Conservation (phyloP, 2,888 invertebrate genomes). For the Andrena camellia region DNA sequence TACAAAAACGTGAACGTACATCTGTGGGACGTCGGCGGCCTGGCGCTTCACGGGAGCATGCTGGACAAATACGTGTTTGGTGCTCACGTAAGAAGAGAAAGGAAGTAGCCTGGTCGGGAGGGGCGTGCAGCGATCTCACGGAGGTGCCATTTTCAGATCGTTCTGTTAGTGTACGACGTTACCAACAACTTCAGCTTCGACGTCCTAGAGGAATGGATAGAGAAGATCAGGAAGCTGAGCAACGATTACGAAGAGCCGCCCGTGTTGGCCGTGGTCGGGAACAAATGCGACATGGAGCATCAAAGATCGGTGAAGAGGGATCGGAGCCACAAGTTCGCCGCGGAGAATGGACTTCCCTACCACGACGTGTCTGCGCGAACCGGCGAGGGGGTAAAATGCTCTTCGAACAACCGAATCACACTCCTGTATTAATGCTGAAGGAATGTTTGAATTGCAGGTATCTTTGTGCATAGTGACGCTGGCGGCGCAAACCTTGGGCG, state of each 20-base stretch:
- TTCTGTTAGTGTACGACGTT: slow-evolving; percentile 93
- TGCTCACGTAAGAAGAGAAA: slow-evolving; percentile 88
- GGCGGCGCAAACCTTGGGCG: slow-evolving; percentile 89
- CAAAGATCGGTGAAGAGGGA: slow-evolving; percentile 89
- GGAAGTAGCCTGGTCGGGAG: no score
- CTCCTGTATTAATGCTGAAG: neutral
- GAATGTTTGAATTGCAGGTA: slow-evolving; percentile 86
- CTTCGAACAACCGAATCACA: no score
- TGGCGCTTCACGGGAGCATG: slow-evolving; percentile 91
- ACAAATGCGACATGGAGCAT: slow-evolving; percentile 91
- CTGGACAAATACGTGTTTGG: slow-evolving; percentile 91
- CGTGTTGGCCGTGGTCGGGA: slow-evolving; percentile 88
- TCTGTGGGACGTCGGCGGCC: slow-evolving; percentile 94
- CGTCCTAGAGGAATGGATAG: slow-evolving; percentile 90
- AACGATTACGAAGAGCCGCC: slow-evolving; percentile 86
- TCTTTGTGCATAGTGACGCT: slow-evolving; percentile 89
- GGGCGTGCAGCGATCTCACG: no score
- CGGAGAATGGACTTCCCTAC: slow-evolving; percentile 88
- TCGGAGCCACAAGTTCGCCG: slow-evolving; percentile 88
- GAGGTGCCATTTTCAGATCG: slow-evolving; percentile 86
- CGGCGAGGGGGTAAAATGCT: slow-evolving; percentile 88
- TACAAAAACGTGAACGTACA: slow-evolving; percentile 89
- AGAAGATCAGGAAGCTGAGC: slow-evolving; percentile 85
- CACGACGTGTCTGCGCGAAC: slow-evolving; percentile 90
- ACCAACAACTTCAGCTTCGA: slow-evolving; percentile 93